A percentile compares a stretch with the other conserved stretches of the same genome.
Conservation (phyloP, 1,140 invertebrate genomes). For the Pogonomyrmex californicus region DNA sequence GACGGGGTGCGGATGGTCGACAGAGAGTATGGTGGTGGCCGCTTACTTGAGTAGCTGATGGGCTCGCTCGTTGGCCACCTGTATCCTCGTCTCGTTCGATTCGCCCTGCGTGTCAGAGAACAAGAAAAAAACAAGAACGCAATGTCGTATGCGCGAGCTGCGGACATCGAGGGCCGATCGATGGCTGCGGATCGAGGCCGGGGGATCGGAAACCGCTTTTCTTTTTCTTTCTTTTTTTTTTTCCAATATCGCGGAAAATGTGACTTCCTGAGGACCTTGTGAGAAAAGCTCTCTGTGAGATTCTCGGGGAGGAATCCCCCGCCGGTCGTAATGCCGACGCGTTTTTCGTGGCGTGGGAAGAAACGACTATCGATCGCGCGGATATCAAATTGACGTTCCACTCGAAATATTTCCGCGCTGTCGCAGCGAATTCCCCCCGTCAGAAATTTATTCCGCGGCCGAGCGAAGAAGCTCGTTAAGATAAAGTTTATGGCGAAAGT, state of each 20-base stretch:
- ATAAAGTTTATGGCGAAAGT: not conserved
- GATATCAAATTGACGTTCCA: not conserved
- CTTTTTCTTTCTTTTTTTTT: not conserved
- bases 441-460: not conserved
- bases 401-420: not conserved
- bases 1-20: constrained; percentile 70
- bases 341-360: not conserved
- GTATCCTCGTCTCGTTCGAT: constrained; percentile 94
- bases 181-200: not conserved
- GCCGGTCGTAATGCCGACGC: not conserved
- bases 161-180: constrained; percentile 5
- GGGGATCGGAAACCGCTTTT: constrained; percentile 7
- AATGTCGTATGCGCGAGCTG: constrained; percentile 63
- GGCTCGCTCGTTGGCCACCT: constrained; percentile 93
- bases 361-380: not conserved
- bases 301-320: not conserved
- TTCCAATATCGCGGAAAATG: not conserved
- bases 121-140: constrained; percentile 77
- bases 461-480: not conserved
- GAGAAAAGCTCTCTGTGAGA: not conserved
- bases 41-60: constrained; percentile 92
- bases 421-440: not conserved
- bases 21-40: constrained; percentile 61
- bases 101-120: constrained; percentile 88
- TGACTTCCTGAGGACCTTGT: too few species aligned